Base-by-base conservation (phyloP, 2,113 vertebrate species). In the Ibidorhyncha struthersii region DNA sequence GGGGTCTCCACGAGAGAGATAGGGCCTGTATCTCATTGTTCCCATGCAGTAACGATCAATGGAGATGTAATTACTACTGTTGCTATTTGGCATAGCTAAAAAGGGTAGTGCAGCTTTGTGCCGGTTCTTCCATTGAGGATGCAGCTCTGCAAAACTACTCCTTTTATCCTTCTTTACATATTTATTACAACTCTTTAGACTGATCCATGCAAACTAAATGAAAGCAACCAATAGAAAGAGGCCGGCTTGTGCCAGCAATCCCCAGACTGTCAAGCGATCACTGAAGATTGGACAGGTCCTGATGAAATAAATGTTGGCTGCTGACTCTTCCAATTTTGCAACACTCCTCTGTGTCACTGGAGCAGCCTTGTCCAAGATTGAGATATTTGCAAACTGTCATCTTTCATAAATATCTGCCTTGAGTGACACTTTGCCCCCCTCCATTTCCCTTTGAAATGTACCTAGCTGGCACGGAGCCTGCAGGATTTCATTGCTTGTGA, bases 341-440 rank as follows among this genome's bases (percentile, higher is more conserved):
- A 97, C 95, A 97, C 98, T 99, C 97, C 98, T 99, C 98, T 87
- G 97, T 98, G 99, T 99, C 99, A 99, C 98, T 98, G 97, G 97
- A 91, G 96, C 98, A 98, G 98, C 98, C 99, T 99, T 98, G 98
- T 97, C 97, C 97, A 98, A 99, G 99, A 99, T 99, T 99, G 99
- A 99, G 99, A 99, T 99, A 99, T 99, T 99, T 99, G 99, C 99
- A 99, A 99, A 99, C 99, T 99, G 99, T 99, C 99, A 99, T 99
- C 98, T 99, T 99, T 98, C 98, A 99, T 99, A 99, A 99, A 99
- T 99, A 99, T 99, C 99, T 98, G 98, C 98, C 98, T 98, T 98
- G 98, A 98, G 97, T 98, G 99, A 99, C 98, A 98, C 97, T 93
- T 96, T 97, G 93, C 93, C 91, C 96, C 97, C 96, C 96, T 94